These are phyloP conservation scores for Pollimyrus isidori DNA, from an alignment of 2,113 vertebrate species.

Conservation along the genomic window DNA sequence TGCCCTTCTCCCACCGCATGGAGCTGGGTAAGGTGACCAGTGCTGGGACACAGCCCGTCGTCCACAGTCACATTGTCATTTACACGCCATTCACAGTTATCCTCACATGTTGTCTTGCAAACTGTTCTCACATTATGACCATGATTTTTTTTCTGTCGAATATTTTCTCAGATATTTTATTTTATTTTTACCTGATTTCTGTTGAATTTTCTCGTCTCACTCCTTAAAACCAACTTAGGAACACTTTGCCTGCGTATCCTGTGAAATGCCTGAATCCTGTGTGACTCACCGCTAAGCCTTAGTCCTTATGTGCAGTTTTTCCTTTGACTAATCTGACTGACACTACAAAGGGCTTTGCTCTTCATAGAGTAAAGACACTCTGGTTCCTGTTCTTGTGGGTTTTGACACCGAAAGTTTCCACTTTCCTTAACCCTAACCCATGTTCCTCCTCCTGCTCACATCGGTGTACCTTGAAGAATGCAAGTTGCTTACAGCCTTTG, in stretches of 20 bases:
- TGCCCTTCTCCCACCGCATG: conserved; percentile 82
- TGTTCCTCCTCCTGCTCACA: background rate
- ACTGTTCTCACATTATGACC: background rate
- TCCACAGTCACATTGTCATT: background rate
- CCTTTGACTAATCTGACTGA: background rate
- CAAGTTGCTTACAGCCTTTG: background rate
- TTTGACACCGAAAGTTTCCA: background rate
- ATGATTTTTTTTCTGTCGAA: background rate
- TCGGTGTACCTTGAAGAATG: background rate
- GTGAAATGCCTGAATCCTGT: background rate
- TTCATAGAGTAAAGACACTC: background rate
- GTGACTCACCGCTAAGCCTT: background rate
- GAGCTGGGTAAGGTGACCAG: conserved; percentile 74
- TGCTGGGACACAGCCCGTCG: background rate
- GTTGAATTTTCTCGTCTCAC: background rate
- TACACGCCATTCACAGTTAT: background rate
- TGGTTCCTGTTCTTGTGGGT: background rate
- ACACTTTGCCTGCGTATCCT: background rate
- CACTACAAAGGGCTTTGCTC: background rate
- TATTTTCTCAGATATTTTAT: background rate
- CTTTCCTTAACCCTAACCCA: background rate
- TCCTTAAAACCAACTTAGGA: background rate
- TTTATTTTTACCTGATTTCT: background rate
- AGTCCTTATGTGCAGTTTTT: background rate
- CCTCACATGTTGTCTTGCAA: background rate